These are phyloP conservation scores for Hydrochoerus hydrochaeris DNA, from an alignment of 2,113 vertebrate species.

Conservation along the genomic window DNA sequence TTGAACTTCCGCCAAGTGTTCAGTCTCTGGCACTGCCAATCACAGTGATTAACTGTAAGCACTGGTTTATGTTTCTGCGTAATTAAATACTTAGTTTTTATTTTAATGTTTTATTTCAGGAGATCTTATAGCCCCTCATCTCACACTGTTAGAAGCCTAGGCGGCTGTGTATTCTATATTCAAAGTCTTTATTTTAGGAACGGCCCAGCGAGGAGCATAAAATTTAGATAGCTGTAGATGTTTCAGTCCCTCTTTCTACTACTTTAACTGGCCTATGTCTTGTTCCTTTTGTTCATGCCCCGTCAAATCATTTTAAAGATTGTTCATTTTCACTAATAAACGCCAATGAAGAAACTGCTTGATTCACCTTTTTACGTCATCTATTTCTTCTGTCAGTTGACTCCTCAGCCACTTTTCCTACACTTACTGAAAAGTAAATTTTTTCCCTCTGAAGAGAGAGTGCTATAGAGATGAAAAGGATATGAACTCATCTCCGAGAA, in stretches of 20 bases:
- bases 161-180: background rate
- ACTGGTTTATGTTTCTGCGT: background rate
- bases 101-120: background rate
- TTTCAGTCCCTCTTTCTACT: background rate
- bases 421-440: background rate
- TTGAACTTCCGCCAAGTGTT: background rate
- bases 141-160: too few species aligned
- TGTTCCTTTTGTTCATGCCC: background rate
- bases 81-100: constrained; percentile 12
- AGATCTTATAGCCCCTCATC: background rate
- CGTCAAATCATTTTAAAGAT: background rate
- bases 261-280: background rate
- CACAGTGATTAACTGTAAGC: background rate
- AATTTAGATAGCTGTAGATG: background rate
- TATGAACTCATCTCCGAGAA: background rate
- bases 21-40: background rate
- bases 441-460: background rate
- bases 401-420: background rate
- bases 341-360: background rate
- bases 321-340: background rate
- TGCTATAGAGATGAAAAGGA: background rate
- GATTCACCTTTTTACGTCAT: background rate
- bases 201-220: too few species aligned
- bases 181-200: background rate
- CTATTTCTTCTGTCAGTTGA: background rate